A percentile compares a stretch with the other conserved stretches of the same genome.
These are phyloP conservation scores for Mellivora capensis DNA, from an alignment of 2,113 vertebrate species.

Conservation along the genomic window DNA sequence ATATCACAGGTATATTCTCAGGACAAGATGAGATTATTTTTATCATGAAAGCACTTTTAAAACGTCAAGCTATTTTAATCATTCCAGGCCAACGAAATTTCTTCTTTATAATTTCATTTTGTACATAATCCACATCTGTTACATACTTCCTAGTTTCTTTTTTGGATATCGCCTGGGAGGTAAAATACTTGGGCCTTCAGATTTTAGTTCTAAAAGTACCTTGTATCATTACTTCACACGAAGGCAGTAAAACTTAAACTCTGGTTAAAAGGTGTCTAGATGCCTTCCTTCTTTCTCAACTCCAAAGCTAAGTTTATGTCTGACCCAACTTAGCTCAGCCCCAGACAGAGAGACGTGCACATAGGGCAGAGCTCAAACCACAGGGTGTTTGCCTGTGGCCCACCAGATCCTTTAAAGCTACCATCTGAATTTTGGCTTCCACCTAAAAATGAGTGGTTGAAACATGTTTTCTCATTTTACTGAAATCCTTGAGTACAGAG, in stretches of 20 bases:
- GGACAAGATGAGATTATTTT: slow-evolving; percentile 39
- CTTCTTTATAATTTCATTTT: background rate
- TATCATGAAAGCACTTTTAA: slow-evolving; percentile 43
- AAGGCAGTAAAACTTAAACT: slow-evolving; percentile 8
- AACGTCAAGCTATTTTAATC: slow-evolving; percentile 35
- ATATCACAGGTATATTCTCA: background rate
- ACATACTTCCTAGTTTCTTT: background rate
- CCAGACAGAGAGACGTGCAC: background rate
- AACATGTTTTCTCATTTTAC: background rate
- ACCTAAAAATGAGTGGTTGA: background rate
- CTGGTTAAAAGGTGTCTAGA: background rate
- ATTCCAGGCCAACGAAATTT: slow-evolving; percentile 14
- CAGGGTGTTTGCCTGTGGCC: background rate
- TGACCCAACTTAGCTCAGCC: background rate
- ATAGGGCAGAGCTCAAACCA: background rate
- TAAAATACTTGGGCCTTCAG: slow-evolving; percentile 25
- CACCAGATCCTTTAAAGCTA: background rate
- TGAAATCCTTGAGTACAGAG: background rate
- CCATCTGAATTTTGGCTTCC: background rate
- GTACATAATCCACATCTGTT: background rate
- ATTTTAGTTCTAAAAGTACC: background rate
- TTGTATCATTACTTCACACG: background rate
- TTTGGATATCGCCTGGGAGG: background rate
- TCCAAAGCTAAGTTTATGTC: slow-evolving; percentile 26
- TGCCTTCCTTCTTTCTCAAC: background rate